Base-by-base conservation (phyloP, 2,113 vertebrate genomes). In the Edolisoma coerulescens region DNA sequence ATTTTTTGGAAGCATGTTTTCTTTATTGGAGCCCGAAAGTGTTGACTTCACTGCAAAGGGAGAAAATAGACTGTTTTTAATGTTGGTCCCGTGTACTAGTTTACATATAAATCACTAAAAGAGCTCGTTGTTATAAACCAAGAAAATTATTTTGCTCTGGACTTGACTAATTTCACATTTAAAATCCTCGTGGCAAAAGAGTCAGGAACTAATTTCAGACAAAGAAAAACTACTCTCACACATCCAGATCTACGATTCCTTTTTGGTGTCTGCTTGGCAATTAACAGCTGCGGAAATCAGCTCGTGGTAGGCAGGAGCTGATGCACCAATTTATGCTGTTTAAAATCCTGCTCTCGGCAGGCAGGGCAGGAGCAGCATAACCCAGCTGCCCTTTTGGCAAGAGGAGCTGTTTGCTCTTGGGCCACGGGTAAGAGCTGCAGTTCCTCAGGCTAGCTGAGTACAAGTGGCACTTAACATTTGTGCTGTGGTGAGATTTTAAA, bases 271-370 rank as follows among this genome's bases (percentile, higher is more conserved):
- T 87, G 19, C 49, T 67, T 54, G 49, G 35, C 61, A 60, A 8
- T 68, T 64, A 73, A 22, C 49, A 85, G 37, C 45, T 93, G 60
- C 84, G 65, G 54, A 84, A 87, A 56, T 52, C 35, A 60, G 33
- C 16, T 56, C 0, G 0, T 67, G 73, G 21, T 28, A 19, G 39
- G 52, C 52, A 81, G 84, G 50, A 81, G 21, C 32, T 37, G 49
- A 41, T 42, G 61, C 22, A 19, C 24, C 50, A 23, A 13, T 33
- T 49, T 2, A 13, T 19, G 10, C 13, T n/a, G 3, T 30, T 82
- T 22, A 32, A 47, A 49, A 23, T 37, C 56, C 20, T 56, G 45
- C 3, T 57, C 32, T 37, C 0, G 0, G 37, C 57, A 44, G n/a
- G 44, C 23, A 74, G 60, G 70, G 41, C 65, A 23, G 49, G 20